Conservation (phyloP, 37 sponge, comb jelly and placozoan species). For the Crambe crambe region DNA sequence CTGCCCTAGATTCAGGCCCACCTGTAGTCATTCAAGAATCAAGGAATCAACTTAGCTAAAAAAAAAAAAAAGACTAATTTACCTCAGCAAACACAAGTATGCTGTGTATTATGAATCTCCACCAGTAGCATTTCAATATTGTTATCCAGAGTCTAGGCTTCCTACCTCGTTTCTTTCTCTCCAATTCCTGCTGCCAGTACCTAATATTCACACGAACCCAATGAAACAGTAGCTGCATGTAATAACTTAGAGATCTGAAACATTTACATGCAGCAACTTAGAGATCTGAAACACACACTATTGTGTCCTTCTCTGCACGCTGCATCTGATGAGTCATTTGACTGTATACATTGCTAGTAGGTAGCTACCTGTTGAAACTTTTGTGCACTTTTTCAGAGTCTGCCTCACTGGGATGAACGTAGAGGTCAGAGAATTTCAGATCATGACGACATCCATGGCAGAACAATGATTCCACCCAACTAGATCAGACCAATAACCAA, state of each 20-base stretch:
- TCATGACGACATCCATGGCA: constrained; percentile 37
- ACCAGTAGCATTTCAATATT: constrained; percentile 41
- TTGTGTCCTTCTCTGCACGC: too few relatives aligned
- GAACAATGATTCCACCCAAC: constrained; percentile 62
- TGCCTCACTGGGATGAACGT: constrained; percentile 42
- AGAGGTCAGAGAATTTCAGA: constrained; percentile 50
- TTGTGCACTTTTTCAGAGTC: constrained; percentile 36
- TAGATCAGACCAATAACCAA: background rate
- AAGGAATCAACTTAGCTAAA: background rate
- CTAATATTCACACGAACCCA: background rate
- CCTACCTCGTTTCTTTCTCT: constrained; percentile 16
- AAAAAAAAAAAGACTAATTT: background rate
- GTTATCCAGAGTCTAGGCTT: constrained; percentile 52
- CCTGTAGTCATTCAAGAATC: constrained; percentile 17
- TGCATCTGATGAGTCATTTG: too few relatives aligned
- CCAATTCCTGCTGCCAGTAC: constrained; percentile 40
- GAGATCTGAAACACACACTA: too few relatives aligned
- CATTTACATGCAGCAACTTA: too few relatives aligned
- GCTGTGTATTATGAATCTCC: constrained; percentile 41
- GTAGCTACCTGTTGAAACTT: constrained; percentile 40
- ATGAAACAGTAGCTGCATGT: background rate
- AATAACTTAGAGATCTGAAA: background rate
- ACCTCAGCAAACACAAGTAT: constrained; percentile 30
- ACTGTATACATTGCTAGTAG: too few relatives aligned
- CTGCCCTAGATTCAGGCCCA: constrained; percentile 44